Base-by-base conservation (phyloP, 2,888 invertebrate genomes). In the Ectemnius continuus region DNA sequence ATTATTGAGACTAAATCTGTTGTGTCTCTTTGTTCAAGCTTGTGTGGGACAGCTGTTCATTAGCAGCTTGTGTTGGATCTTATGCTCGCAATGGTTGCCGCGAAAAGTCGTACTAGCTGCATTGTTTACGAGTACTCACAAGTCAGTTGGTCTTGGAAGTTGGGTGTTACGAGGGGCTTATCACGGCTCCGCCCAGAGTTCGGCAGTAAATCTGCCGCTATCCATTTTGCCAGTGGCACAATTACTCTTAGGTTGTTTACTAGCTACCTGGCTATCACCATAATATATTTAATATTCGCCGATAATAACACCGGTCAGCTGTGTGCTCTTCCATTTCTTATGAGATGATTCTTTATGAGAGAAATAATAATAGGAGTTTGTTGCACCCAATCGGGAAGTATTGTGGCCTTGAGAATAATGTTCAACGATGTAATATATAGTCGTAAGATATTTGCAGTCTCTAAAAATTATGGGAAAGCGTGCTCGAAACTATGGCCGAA, bases 161-260 rank as follows among this genome's bases (percentile, higher is more conserved):
- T 90, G 90, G 90, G 76, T 90, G 4, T 79, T 90, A 62, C 85
- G 89, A 46, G 88, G 89, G 11, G 89, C 90, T 65, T 90, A 90
- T 74, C 90, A 89, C 52, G 89, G 90, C 20, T 88, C 88, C 3
- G 85, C 86, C 58, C 84, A 88, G 60, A 86, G 89, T 2, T 83
- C 90, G 56, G 87, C 89, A 67, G 84, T 90, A 6, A 90, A 87
- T 81, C 84, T 91, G 79, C 90, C 90, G 68, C 83, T 91, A 14
- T 86, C 87, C 14, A 86, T 91, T 70, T 75, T 91, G 66, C 90
- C 90, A 18, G 89, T 88, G 13, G 89, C 89, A 16, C 90, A 91
- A 78, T 83, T 91, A 60, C 79, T 91, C 0, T 80, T 91, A 16
- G 90, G 90, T 67, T 88, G 89, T 79, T 85, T 91, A 23, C 65